These are phyloP conservation scores for Tetragonisca angustula DNA, from an alignment of 2,888 invertebrate genomes.

Conservation along the genomic window DNA sequence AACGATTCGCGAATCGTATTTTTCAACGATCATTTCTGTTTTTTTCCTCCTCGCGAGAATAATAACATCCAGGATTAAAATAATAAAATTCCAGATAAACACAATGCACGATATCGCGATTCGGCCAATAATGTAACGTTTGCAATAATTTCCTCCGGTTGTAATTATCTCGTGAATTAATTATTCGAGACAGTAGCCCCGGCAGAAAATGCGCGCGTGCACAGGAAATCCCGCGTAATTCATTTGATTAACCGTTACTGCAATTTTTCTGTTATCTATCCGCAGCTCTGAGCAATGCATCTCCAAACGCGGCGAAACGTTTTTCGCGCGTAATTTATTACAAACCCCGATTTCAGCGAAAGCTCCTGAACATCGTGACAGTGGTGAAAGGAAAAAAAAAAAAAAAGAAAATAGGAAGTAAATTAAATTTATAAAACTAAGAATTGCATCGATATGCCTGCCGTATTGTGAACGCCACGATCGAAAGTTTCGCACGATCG, in stretches of 20 bases:
- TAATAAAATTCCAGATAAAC: conserved; percentile 5
- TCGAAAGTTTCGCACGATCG: background rate
- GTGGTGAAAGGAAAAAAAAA: background rate
- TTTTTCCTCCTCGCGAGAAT: background rate
- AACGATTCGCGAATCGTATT: background rate
- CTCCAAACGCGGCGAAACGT: conserved; percentile 46
- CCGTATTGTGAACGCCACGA: background rate
- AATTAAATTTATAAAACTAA: conserved; percentile 14
- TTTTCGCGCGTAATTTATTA: conserved; percentile 45
- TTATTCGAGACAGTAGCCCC: conserved; percentile 21
- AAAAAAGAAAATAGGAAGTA: background rate
- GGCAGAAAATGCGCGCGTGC: background rate
- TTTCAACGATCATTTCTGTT: background rate
- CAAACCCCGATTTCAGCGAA: conserved; percentile 30
- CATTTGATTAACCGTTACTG: conserved; percentile 41
- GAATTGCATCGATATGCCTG: background rate
- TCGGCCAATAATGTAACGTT: conserved; percentile 1
- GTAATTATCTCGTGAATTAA: conserved; percentile 39
- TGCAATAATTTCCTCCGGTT: conserved; percentile 27
- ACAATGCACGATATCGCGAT: background rate
- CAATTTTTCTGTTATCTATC: conserved; percentile 53
- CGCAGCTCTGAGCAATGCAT: conserved; percentile 44
- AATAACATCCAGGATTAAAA: background rate
- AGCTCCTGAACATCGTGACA: conserved; percentile 8
- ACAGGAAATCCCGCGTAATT: conserved; percentile 39